A percentile compares a stretch with the other conserved stretches of the same genome.
Evolutionary conservation across 2,797 vertebrate species (phyloP).

Genomic region (Sorex maritimensis): DNA sequence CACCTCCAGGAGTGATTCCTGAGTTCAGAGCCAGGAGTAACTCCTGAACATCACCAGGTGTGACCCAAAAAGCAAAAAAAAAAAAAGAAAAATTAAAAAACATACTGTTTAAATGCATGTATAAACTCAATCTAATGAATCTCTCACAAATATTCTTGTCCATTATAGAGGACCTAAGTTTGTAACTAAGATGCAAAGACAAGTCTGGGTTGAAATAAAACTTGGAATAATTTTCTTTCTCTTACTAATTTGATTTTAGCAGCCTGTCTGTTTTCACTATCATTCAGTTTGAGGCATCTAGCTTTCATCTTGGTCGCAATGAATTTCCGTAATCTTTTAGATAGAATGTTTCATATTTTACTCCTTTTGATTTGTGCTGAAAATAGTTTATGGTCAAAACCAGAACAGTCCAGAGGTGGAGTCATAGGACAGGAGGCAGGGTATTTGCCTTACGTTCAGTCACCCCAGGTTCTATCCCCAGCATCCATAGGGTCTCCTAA

Average conservation of each 20-base stretch:
- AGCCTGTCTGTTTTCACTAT: not conserved
- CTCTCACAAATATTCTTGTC: not conserved
- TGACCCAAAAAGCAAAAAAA: too few species aligned
- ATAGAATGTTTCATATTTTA: not conserved
- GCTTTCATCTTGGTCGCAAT: not conserved
- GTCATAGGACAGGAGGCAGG: too few species aligned
- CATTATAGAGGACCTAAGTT: not conserved
- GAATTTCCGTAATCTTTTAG: not conserved
- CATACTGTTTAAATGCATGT: not conserved
- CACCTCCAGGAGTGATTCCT: too few species aligned
- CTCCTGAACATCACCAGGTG: too few species aligned
- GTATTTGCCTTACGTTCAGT: too few species aligned
- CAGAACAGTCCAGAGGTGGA: not conserved
- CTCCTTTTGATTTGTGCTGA: not conserved
- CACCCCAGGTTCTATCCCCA: too few species aligned
- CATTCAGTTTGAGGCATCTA: not conserved
- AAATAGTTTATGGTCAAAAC: not conserved
- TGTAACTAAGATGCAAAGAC: constrained; percentile 1
- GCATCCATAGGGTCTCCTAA: too few species aligned
- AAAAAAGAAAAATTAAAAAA: too few species aligned
- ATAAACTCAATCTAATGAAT: not conserved
- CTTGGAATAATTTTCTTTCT: not conserved
- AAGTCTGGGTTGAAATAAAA: not conserved
- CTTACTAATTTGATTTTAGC: constrained; percentile 5
- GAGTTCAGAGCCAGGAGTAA: too few species aligned